A percentile compares a stretch with the other conserved stretches of the same genome.
Conservation (phyloP, 1,140 invertebrate species). For the Cherax quadricarinatus region DNA sequence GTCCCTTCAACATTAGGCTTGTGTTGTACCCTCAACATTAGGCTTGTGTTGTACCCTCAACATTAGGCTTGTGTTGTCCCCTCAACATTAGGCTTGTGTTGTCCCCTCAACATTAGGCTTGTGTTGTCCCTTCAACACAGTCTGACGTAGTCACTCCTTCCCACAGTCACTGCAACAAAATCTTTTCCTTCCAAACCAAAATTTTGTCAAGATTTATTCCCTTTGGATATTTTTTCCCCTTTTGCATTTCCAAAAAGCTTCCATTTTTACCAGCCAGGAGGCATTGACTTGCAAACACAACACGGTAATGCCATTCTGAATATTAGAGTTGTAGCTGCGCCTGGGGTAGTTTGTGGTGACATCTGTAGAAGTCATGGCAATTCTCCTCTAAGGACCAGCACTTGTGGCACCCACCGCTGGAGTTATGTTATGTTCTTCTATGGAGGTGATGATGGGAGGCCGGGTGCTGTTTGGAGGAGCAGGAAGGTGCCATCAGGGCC, state of each 20-base stretch:
- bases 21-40: no score
- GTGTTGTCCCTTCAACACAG: no score
- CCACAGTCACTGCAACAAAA: no score
- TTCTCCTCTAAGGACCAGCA: not conserved
- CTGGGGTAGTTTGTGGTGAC: not conserved
- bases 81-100: no score
- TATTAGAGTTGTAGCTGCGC: not conserved
- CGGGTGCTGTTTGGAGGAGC: not conserved
- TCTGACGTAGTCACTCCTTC: no score
- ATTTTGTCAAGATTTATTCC: no score
- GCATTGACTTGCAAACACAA: constrained; percentile 55
- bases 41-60: no score
- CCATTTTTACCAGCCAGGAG: constrained; percentile 24
- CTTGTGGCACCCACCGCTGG: constrained; percentile 3
- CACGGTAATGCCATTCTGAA: constrained; percentile 50
- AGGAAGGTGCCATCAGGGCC: not conserved
- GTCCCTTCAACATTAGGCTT: no score
- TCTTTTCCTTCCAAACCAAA: no score
- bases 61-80: no score
- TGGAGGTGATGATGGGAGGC: not conserved
- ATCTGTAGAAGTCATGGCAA: constrained; percentile 4
- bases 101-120: no score
- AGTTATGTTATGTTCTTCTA: constrained; percentile 15
- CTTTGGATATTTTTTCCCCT: not conserved
- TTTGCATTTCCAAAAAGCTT: not conserved